These are phyloP conservation scores for Etia nguti DNA, from an alignment of 2,113 vertebrate species.

Conservation along the genomic window DNA sequence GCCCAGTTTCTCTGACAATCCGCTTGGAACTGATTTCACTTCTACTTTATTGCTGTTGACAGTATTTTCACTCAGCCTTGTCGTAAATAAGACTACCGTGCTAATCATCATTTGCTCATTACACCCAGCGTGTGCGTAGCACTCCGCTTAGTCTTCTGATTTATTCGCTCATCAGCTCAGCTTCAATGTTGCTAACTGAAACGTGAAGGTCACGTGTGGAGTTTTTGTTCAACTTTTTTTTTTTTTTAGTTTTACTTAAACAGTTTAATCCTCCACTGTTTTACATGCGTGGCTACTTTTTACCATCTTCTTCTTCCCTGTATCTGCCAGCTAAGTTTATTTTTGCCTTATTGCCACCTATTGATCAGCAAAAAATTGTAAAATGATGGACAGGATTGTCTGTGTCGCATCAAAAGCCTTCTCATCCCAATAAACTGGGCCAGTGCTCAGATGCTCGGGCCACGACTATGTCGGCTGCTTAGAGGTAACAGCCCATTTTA, in stretches of 20 bases:
- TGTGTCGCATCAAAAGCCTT: not conserved
- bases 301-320: not conserved
- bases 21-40: not conserved
- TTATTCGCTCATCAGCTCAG: constrained; percentile 1
- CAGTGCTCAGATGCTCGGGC: not conserved
- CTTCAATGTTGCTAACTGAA: not conserved
- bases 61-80: not conserved
- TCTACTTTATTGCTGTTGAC: constrained; percentile 1
- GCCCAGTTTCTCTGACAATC: not conserved
- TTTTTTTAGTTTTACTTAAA: not conserved
- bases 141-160: not conserved
- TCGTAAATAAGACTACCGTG: not conserved
- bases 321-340: not conserved
- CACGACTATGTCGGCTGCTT: not conserved
- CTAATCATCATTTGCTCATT: not conserved
- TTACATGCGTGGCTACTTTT: not conserved
- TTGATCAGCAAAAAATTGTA: not conserved
- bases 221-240: not conserved
- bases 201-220: not conserved
- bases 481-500: not conserved
- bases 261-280: not conserved
- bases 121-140: not conserved
- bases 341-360: not conserved
- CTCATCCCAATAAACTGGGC: not conserved
- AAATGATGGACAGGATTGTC: not conserved